Evolutionary conservation across 2,113 vertebrate species (phyloP).

Genomic region (Nymphicus hollandicus): DNA sequence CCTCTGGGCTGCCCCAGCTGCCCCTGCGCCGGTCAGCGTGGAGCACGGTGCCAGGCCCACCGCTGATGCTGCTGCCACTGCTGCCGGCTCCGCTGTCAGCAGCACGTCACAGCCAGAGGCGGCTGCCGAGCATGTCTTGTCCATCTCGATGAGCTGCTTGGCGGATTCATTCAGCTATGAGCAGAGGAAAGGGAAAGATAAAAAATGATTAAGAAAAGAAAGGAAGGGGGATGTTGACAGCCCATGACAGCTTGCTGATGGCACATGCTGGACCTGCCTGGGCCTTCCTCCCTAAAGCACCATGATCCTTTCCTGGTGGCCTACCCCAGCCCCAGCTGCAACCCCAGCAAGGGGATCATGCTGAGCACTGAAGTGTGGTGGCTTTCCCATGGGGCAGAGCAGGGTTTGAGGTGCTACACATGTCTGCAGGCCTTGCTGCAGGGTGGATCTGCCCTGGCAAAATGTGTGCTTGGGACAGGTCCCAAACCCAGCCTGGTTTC

Average conservation of each 20-base stretch:
- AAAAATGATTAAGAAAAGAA: not conserved
- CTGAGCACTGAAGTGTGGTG: fast-evolving
- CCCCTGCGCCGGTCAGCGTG: slow-evolving; percentile 71
- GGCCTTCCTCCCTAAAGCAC: not conserved
- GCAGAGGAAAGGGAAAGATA: not conserved
- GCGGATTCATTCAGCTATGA: slow-evolving; percentile 92
- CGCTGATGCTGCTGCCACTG: fast-evolving
- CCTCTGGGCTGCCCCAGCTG: slow-evolving; percentile 77
- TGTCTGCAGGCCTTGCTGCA: not conserved
- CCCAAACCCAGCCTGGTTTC: not conserved
- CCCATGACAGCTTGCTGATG: not conserved
- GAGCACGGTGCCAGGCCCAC: slow-evolving; percentile 52
- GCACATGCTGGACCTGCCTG: not conserved
- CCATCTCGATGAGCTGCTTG: slow-evolving; percentile 96
- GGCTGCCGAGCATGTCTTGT: slow-evolving; percentile 78
- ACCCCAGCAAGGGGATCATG: not conserved
- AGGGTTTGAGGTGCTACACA: not conserved
- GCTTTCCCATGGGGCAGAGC: fast-evolving
- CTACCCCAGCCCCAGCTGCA: fast-evolving
- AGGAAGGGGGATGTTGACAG: not conserved
- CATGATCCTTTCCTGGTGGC: not conserved
- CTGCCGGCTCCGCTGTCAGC: not conserved
- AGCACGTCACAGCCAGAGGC: slow-evolving; percentile 77
- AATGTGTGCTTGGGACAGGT: not conserved
- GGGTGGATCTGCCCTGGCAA: not conserved